phyloP scores from a whole-genome alignment of 2,113 vertebrate species.

The Tor tambroides region DNA sequence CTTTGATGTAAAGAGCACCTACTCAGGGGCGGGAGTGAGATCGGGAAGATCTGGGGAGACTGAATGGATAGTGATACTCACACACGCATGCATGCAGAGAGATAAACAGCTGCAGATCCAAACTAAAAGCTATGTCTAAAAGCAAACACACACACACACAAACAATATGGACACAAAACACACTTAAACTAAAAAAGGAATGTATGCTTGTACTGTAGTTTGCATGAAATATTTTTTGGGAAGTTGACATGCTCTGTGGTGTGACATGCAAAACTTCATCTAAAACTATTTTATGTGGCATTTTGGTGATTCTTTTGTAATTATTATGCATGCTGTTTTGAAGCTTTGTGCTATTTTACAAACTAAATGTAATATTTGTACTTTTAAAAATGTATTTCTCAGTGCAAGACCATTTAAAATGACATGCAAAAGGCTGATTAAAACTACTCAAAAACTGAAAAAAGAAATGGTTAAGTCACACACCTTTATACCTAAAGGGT shows the following conservation, averaged over 20 bases:
- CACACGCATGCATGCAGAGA: too few species aligned
- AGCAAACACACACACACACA: neutral
- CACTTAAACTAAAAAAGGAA: neutral
- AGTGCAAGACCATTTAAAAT: neutral
- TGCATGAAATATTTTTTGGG: neutral
- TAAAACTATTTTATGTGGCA: neutral
- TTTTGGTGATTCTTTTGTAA: neutral
- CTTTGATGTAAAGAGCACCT: conserved; percentile 24
- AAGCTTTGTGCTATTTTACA: neutral
- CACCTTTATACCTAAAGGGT: too few species aligned
- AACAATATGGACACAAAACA: neutral
- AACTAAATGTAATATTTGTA: neutral
- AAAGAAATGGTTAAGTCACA: too few species aligned
- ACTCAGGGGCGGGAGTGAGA: neutral
- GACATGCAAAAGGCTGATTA: too few species aligned
- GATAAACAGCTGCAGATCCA: neutral
- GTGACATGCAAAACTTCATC: neutral
- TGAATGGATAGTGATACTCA: too few species aligned
- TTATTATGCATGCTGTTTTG: neutral
- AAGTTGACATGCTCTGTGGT: neutral
- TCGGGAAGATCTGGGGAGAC: neutral
- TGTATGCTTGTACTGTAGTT: neutral
- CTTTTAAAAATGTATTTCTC: neutral
- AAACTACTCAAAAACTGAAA: too few species aligned
- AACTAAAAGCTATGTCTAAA: too few species aligned